Evolutionary conservation across 2,113 vertebrate genomes (phyloP), one percentile per base, ranked within the genome.

Genomic region (Ellobius talpinus): DNA sequence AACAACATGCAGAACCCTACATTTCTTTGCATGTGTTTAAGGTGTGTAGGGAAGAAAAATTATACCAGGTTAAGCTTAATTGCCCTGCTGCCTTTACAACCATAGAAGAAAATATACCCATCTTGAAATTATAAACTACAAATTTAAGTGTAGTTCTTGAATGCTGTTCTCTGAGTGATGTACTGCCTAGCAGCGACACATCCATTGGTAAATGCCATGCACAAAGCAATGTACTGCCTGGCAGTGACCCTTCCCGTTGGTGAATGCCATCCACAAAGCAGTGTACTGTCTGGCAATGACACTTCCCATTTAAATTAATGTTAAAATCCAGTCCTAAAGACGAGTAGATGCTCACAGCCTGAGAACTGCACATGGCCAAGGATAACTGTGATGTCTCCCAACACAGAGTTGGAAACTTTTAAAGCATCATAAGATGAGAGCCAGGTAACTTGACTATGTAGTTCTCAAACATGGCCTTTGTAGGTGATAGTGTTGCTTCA

Each of bases 21-120:
- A 97, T 97, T 98, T 98, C 97, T 96, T 97, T 96, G 93, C 95
- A 92, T 96, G 96, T 97, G 96, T 97, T 98, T 98, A 96, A 97
- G 98, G 97, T 95, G 96, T 97, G 96, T 98, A 98, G 97, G 97
- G 98, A 98, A 97, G 81, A 73, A 90, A 82, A 87, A 52, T 68
- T 52, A 84, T 92, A 85, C 19, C 61, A 42, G 45, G 36, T 26
- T 79, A 58, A 94, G 45, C 72, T 95, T 78, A 87, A 82, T 89
- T 92, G 45, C 19, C 19, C 73, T 74, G 26, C 11, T 85, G 50
- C 93, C 93, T 87, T 66, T 87, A 81, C 29, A 93, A 29, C 42
- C 19, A 0, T 39, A 63, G 74, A 72, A 85, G 74, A 68, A 94
- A 96, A 93, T n/a, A 93, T 13, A n/a, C 63, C 52, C 17, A 47